These are phyloP conservation scores for Ylistrum balloti DNA, from an alignment of 1,140 invertebrate species.

Conservation along the genomic window DNA sequence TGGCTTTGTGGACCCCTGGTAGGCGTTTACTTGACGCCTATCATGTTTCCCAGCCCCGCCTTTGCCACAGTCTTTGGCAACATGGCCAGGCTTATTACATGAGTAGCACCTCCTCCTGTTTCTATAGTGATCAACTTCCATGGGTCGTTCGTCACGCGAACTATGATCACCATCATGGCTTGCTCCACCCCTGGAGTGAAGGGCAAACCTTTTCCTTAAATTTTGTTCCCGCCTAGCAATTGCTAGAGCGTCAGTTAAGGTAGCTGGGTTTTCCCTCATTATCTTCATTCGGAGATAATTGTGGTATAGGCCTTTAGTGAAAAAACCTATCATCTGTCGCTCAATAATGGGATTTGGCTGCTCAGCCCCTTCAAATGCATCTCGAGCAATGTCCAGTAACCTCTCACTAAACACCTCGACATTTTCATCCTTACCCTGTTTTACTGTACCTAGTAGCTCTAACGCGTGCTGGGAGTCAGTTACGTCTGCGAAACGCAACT, in stretches of 20 bases:
- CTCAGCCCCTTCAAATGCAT: conserved; percentile 47
- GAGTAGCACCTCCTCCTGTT: background rate
- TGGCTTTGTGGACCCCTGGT: background rate
- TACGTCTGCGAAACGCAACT: conserved; percentile 50
- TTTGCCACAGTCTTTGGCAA: background rate
- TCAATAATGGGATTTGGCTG: background rate
- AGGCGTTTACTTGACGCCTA: background rate
- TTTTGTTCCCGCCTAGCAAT: conserved; percentile 53
- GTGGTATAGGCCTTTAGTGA: conserved; percentile 50
- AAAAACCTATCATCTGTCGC: conserved; percentile 50
- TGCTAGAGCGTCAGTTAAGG: conserved; percentile 36
- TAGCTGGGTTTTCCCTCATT: conserved; percentile 51
- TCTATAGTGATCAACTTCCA: background rate
- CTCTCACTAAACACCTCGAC: conserved; percentile 57
- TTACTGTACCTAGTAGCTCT: conserved; percentile 42
- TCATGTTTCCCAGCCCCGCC: background rate
- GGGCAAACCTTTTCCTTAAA: too few relatives aligned
- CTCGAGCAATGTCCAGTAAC: conserved; percentile 43
- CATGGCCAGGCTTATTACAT: background rate
- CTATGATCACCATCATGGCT: too few relatives aligned
- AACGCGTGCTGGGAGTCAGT: conserved; percentile 56
- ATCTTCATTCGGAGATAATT: conserved; percentile 57
- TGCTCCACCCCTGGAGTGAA: background rate
- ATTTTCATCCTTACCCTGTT: conserved; percentile 45
- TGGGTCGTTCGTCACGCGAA: too few relatives aligned